phyloP scores from a whole-genome alignment of 2,797 vertebrate species.

The Arnoldichthys spilopterus region DNA sequence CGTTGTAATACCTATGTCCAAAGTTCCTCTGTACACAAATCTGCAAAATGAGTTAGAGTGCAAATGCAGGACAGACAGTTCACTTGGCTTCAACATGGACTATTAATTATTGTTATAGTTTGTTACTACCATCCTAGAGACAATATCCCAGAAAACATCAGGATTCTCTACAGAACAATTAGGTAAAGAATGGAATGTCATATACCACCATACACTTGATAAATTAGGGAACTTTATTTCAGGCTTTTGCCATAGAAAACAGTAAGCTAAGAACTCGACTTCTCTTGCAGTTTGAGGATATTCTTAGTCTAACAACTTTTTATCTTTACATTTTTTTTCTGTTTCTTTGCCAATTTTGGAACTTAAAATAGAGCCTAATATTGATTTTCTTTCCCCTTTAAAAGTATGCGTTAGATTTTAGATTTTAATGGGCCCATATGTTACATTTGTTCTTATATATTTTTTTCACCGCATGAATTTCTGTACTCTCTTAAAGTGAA shows the following conservation, averaged over 20 bases:
- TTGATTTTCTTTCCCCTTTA: not conserved
- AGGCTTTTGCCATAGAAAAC: not conserved
- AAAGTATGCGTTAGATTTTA: not conserved
- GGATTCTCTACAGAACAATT: not conserved
- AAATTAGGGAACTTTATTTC: not conserved
- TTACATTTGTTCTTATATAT: no score
- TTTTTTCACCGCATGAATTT: no score
- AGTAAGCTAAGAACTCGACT: not conserved
- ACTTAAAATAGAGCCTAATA: not conserved
- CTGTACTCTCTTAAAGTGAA: no score
- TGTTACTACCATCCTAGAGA: not conserved
- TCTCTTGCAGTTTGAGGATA: not conserved
- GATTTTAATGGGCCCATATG: not conserved
- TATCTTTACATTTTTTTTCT: not conserved
- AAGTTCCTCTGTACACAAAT: constrained; percentile 31
- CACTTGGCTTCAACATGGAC: not conserved
- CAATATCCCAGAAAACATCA: not conserved
- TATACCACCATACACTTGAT: not conserved
- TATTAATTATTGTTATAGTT: constrained; percentile 15
- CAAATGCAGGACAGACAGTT: not conserved
- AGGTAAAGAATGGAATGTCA: not conserved
- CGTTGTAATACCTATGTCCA: constrained; percentile 23
- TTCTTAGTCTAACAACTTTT: not conserved
- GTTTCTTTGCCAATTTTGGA: not conserved
- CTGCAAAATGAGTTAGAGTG: constrained; percentile 12